A percentile compares a stretch with the other conserved stretches of the same genome.
These are phyloP conservation scores for Matsumyia berberina DNA, from an alignment of 2,888 invertebrate genomes.

Conservation along the genomic window DNA sequence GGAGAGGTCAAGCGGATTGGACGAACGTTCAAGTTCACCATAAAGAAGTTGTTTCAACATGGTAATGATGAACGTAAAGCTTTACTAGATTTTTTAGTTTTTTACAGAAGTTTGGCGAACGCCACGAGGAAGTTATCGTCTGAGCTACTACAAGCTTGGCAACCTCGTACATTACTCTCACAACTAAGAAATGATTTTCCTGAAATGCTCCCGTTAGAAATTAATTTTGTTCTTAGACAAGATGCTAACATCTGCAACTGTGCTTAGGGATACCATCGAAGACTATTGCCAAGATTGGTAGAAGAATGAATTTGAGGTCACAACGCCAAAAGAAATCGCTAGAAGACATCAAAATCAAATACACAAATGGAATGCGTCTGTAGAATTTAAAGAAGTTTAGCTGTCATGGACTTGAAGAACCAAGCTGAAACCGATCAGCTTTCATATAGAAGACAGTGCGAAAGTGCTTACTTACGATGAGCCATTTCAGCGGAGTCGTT, in stretches of 20 bases:
- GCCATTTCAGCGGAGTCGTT: too few species aligned
- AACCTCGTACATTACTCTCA: too few species aligned
- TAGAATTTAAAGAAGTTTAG: slow-evolving; percentile 29
- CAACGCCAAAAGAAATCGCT: slow-evolving; percentile 1
- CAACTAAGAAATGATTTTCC: too few species aligned
- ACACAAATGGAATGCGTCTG: neutral
- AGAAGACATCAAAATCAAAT: slow-evolving; percentile 43
- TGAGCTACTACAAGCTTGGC: too few species aligned
- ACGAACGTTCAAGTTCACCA: slow-evolving; percentile 55
- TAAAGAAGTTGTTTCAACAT: slow-evolving; percentile 46
- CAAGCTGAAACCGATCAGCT: too few species aligned
- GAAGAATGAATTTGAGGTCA: slow-evolving; percentile 14
- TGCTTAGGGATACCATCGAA: slow-evolving; percentile 17
- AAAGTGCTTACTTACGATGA: too few species aligned
- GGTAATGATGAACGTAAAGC: slow-evolving; percentile 24
- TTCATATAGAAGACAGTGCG: too few species aligned
- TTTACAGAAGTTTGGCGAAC: slow-evolving; percentile 24
- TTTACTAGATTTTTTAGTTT: slow-evolving; percentile 23
- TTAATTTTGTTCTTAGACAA: neutral
- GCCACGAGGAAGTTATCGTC: neutral
- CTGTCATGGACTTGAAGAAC: neutral
- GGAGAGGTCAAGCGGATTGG: slow-evolving; percentile 54
- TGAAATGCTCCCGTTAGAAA: too few species aligned
- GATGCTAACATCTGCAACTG: slow-evolving; percentile 23
- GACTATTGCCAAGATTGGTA: slow-evolving; percentile 5